Base-by-base conservation (phyloP, 2,113 vertebrate species). In the Galeopterus variegatus region DNA sequence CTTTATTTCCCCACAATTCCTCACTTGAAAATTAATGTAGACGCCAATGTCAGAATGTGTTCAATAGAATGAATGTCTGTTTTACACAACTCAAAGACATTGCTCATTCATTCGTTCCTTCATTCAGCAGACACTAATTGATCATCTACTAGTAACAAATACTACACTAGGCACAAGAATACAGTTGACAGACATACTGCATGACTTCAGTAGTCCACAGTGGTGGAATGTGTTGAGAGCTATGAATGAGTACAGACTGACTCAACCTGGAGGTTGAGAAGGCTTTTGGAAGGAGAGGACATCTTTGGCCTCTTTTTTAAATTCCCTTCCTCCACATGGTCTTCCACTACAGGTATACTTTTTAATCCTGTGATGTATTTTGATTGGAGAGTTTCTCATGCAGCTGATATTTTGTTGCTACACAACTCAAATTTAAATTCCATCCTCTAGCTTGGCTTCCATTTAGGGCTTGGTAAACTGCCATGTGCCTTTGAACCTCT, bases 11-110 rank as follows among this genome's bases (percentile, higher is more conserved):
- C 58, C 70, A 65, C 17, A 88, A 77, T 45, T 79, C 81, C 13
- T 96, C 76, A 73, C 72, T 95, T 95, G 90, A 90, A 96, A 96
- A 81, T 85, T 72, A 88, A 75, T 21, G 6, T 88, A 85, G 67
- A 88, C 75, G 54, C 77, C 36, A 86, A 64, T 56, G 90, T 45
- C 28, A 31, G 73, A 93, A 70, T 23, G 70, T 50, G 48, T 69
- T 72, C 62, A 77, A 31, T 19, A 54, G 86, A 76, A 90, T 83
- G 65, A 94, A 88, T 58, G 41, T 85, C 48, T 93, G 12, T 80
- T 94, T 95, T 70, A 76, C 13, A 87, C 88, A 88, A 26, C 58
- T 75, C 86, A 45, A 26, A 65, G 83, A 92, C 41, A 70, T 76
- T 86, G 50, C 8, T 83, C 15, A 45, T 85, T 80, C 65, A 36